Conservation (phyloP, 2,113 vertebrate species). For the Ptychochromis oligacanthus region DNA sequence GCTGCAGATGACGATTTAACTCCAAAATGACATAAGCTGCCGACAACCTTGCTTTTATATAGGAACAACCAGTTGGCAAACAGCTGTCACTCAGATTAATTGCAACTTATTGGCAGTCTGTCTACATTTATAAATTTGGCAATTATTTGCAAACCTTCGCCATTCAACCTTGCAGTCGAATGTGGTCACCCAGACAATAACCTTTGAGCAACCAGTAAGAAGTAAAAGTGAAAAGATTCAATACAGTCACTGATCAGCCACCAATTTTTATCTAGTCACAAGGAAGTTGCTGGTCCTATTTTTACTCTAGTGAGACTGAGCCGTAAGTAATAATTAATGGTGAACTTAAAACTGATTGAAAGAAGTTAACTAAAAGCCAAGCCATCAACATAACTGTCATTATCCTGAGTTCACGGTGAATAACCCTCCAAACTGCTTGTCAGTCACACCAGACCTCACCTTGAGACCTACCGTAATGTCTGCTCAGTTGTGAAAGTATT, state of each 20-base stretch:
- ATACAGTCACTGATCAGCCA: not conserved
- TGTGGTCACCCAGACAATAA: too few species aligned
- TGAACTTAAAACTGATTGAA: not conserved
- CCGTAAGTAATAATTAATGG: not conserved
- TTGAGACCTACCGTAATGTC: not conserved
- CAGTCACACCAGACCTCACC: not conserved
- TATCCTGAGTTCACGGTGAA: not conserved
- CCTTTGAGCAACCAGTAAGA: not conserved
- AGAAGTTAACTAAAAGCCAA: not conserved
- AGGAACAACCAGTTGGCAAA: too few species aligned
- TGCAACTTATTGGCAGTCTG: not conserved
- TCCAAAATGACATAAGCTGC: too few species aligned
- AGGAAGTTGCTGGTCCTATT: not conserved
- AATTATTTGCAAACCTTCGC: too few species aligned
- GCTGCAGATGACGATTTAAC: too few species aligned
- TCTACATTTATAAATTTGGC: not conserved
- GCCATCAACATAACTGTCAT: not conserved
- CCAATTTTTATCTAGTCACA: not conserved
- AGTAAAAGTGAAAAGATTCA: not conserved
- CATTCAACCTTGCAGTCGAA: too few species aligned
- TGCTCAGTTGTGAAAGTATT: not conserved
- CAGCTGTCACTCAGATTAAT: too few species aligned
- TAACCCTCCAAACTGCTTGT: not conserved
- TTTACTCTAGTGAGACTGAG: not conserved
- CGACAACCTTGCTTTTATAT: too few species aligned